Evolutionary conservation across 2,797 vertebrate species (phyloP), one percentile per base, ranked within the genome.

Genomic region (Taeniopygia guttata): DNA sequence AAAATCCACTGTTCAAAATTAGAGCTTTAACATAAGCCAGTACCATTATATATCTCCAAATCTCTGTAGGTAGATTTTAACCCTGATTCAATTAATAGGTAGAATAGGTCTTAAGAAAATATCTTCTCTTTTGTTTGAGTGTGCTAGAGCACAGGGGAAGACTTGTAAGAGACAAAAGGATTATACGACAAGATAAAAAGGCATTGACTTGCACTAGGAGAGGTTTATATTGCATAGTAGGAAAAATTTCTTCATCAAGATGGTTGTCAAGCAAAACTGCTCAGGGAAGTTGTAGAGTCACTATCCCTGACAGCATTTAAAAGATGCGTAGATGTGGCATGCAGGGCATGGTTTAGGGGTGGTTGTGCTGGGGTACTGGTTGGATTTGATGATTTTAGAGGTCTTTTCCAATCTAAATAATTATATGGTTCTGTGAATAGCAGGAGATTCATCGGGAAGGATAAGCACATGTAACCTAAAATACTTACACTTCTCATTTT

Each of bases 21-120:
- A 72, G 45, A 89, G 48, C 19, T 89, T 89, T 81, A 73, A 62
- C 14, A 43, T 42, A 92, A 95, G 56, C 52, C 51, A 34, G 48
- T 68, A 74, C 30, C 34, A 63, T 26, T 87, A 16, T 17, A 14
- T 8, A 58, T 16, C 83, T 81, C 62, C 36, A 78, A 78, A 89
- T 55, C 38, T 86, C 45, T 54, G 51, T 25, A 55, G 36, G 49
- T 0, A 49, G 25, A 70, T 42, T 93, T 90, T 70, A 92, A 84
- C 79, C 38, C 27, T 64, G 55, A 79, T 77, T 77, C 76, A 91
- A 68, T 43, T 81, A 84, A 63, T 13, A 73, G 34, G 63, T 7
- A 84, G 40, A 84, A 52, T 4, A 84, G 13, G 23, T 54, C 52
- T 58, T 49, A 77, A 49, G 49, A 52, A 95, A 89, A 23, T 59